Percentiles rank a stretch among this genome's conserved stretches.
Conservation (phyloP, 2,888 invertebrate species). For the Dusona sp. region DNA sequence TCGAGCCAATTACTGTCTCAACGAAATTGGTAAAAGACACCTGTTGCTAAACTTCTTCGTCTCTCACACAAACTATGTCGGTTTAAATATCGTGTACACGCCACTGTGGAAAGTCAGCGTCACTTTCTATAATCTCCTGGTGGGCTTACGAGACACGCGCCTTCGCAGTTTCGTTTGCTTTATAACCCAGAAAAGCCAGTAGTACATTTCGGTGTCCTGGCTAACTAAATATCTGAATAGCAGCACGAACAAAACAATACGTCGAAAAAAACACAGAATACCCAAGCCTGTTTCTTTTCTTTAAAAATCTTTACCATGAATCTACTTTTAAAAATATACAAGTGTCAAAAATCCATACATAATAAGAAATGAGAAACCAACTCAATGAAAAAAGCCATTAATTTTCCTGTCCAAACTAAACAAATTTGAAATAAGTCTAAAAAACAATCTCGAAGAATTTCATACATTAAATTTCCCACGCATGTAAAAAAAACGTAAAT, state of each 20-base stretch:
- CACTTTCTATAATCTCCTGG: constrained; percentile 64
- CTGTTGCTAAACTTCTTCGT: constrained; percentile 38
- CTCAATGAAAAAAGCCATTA: neutral
- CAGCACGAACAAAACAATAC: neutral
- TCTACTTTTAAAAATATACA: neutral
- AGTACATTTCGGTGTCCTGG: constrained; percentile 13
- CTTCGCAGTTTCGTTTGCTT: constrained; percentile 40
- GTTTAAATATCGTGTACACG: constrained; percentile 20
- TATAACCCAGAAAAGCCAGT: constrained; percentile 44
- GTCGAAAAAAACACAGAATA: neutral
- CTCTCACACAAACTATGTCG: constrained; percentile 15
- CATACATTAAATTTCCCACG: neutral
- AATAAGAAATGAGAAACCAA: neutral
- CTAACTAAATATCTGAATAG: neutral
- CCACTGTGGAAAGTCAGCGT: constrained; percentile 65
- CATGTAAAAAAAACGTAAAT: too few relatives aligned
- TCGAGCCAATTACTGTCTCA: constrained; percentile 26
- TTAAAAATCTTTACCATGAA: neutral
- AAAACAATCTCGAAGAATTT: too few relatives aligned
- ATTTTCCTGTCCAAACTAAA: neutral
- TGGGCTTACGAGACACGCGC: constrained; percentile 39
- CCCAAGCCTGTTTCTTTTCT: neutral
- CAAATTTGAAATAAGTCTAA: too few relatives aligned
- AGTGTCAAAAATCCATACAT: neutral
- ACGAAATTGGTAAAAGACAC: constrained; percentile 44